Evolutionary conservation across 2,113 vertebrate genomes (phyloP).

Genomic region (Donacobius atricapilla): DNA sequence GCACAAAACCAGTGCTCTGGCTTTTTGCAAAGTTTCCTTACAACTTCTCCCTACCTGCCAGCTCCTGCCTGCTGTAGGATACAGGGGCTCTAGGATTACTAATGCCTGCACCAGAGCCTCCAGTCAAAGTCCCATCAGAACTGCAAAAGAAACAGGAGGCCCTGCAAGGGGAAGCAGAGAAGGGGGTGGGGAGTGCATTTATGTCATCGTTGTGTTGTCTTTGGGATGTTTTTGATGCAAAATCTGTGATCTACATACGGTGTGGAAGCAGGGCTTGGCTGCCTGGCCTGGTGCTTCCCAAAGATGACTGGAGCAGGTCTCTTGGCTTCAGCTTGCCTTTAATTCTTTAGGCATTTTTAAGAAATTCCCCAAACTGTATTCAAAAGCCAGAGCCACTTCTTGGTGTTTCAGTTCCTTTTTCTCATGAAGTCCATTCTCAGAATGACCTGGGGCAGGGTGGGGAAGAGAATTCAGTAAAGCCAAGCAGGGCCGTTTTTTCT

Average conservation of each 20-base stretch:
- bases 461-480: not conserved
- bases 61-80: constrained; percentile 16
- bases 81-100: constrained; percentile 30
- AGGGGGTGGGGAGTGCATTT: not conserved
- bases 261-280: not conserved
- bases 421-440: not conserved
- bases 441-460: not conserved
- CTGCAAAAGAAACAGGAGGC: constrained; percentile 12
- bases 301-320: not conserved
- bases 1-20: not conserved
- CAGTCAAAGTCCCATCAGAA: not conserved
- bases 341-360: not conserved
- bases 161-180: not conserved
- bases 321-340: not conserved
- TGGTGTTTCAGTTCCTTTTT: not conserved
- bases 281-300: not conserved
- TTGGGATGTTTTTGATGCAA: not conserved
- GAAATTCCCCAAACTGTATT: not conserved
- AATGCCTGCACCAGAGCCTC: constrained; percentile 45
- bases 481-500: not conserved
- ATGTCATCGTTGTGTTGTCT: accelerated
- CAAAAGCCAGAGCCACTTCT: not conserved
- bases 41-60: not conserved
- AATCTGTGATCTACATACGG: not conserved
- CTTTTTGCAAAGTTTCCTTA: not conserved